phyloP scores from a whole-genome alignment of 2,797 vertebrate species.

The Apogon hyalosoma region DNA sequence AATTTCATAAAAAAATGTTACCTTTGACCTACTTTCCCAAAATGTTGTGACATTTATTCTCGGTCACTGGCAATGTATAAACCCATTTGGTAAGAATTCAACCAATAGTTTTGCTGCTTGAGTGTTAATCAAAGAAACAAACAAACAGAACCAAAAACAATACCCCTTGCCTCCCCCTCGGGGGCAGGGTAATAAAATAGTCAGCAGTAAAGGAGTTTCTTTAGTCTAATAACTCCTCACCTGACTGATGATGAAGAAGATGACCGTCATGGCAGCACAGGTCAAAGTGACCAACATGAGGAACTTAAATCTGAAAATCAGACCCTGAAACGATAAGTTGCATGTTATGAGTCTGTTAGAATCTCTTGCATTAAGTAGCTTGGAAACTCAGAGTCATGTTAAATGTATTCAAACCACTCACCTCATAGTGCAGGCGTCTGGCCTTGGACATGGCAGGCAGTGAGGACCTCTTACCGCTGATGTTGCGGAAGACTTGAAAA shows the following conservation, averaged over 20 bases:
- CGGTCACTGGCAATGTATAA: too few relatives aligned
- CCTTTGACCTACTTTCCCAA: too few relatives aligned
- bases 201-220: too few relatives aligned
- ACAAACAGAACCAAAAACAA: too few relatives aligned
- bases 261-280: conserved; percentile 96
- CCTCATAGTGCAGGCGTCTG: conserved; percentile 96
- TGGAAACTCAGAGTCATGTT: not conserved
- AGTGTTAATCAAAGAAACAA: too few relatives aligned
- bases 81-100: too few relatives aligned
- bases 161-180: too few relatives aligned
- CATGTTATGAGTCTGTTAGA: not conserved
- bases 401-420: conserved; percentile 37
- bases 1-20: too few relatives aligned
- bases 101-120: too few relatives aligned
- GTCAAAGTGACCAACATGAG: conserved; percentile 95
- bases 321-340: conserved; percentile 80
- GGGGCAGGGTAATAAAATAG: too few relatives aligned
- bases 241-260: conserved; percentile 98
- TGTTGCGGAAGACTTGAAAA: conserved; percentile 97
- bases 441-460: conserved; percentile 96
- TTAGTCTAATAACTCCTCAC: conserved; percentile 68
- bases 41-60: too few relatives aligned
- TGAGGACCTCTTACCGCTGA: conserved; percentile 92
- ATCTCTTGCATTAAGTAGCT: too few relatives aligned
- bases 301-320: conserved; percentile 98